Base-by-base conservation (phyloP, 2,797 vertebrate genomes). In the Gadopsis bispinosus region DNA sequence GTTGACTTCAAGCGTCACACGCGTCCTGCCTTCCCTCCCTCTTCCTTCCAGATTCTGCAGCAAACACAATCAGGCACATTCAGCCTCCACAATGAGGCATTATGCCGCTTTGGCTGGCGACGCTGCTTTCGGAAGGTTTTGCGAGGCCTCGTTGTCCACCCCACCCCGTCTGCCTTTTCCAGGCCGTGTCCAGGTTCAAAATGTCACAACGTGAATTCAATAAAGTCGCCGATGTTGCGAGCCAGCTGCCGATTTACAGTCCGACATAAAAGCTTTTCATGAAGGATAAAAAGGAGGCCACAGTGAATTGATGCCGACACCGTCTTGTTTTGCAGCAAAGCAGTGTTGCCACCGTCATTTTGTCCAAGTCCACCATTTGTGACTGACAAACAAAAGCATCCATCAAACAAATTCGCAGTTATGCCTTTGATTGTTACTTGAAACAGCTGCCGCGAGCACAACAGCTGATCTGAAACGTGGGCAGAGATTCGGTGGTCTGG, bases 31-130 rank as follows among this genome's bases (percentile, higher is more conserved):
- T 66, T 75, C 74, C 71, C 85, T 76, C 82, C 89, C 77, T 78
- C 79, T 87, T 89, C 88, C 86, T 91, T 91, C 86, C 88, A 84
- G 87, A 87, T 79, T 75, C 85, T 83, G 67, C 83, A 69, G 78
- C 85, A 77, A 86, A 84, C 89, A 94, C 92, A 94, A 94, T 94
- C 83, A 35, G 35, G 65, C 88, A 84, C 91, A 94, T 94, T 94
- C 88, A 92, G 80, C 58, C 59, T 61, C 75, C 82, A 95, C 94
- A 95, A 93, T 90, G 90, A 89, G 33, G 83, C 93, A 81, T 91
- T 95, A 92, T 94, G 88, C 87, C 66, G 75, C 81, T 87, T 88
- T 78, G 77, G 87, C 26, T 89, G 81, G 83, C 79, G 16, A 87
- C 22, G 62, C 82, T 61, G 87, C 90, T 91, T 85, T 83, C 51